phyloP scores from a whole-genome alignment of 2,888 invertebrate species.

The Philaethria dido region DNA sequence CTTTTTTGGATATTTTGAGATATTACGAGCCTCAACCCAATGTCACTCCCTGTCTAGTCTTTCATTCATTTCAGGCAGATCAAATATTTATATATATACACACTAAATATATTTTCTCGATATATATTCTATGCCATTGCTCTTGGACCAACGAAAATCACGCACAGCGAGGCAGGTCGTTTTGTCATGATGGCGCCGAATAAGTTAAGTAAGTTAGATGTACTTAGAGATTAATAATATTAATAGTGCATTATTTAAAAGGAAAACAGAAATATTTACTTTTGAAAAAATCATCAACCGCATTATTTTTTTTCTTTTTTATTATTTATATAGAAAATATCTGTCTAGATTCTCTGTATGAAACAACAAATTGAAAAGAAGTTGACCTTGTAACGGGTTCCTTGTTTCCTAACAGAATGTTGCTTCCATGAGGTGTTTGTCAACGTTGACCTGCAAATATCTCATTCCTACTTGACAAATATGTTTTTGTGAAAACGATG shows the following conservation, averaged over 20 bases:
- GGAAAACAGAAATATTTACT: neutral
- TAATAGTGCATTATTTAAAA: neutral
- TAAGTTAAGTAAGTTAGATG: too few species aligned
- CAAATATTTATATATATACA: too few species aligned
- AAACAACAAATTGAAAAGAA: slow-evolving; percentile 19
- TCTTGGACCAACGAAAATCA: neutral
- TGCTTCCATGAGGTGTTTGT: neutral
- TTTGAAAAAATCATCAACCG: neutral
- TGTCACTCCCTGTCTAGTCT: too few species aligned
- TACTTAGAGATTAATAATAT: too few species aligned
- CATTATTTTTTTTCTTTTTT: neutral
- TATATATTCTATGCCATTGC: too few species aligned
- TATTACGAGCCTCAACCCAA: too few species aligned
- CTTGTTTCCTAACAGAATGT: slow-evolving; percentile 29
- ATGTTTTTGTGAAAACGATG: too few species aligned
- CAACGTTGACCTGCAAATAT: neutral
- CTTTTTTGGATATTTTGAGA: too few species aligned
- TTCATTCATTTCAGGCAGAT: too few species aligned
- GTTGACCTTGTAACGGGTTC: slow-evolving; percentile 30
- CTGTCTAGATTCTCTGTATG: neutral
- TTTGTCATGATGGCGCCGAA: neutral
- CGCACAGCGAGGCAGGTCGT: neutral
- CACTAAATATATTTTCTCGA: too few species aligned
- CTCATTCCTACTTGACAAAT: too few species aligned
- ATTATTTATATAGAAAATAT: neutral